A percentile compares a stretch with the other conserved stretches of the same genome.
These are phyloP conservation scores for Xerus rutilus DNA, from an alignment of 2,797 vertebrate species.

Conservation along the genomic window DNA sequence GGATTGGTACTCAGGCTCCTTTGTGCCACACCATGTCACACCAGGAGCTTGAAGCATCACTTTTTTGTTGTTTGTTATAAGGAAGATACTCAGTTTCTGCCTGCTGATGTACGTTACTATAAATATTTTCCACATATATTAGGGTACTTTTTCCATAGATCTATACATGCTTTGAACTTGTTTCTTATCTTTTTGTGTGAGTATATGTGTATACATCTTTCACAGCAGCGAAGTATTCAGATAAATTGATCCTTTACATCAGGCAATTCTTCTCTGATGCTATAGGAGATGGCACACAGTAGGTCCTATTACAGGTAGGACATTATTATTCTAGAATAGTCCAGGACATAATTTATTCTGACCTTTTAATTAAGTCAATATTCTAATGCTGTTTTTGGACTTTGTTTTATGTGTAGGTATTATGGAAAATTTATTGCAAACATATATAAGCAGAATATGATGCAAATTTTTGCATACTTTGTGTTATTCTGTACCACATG, in stretches of 20 bases:
- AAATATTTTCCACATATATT: not conserved
- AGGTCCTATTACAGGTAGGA: not conserved
- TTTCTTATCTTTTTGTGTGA: not conserved
- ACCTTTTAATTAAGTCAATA: slow-evolving; percentile 45
- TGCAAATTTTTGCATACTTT: not conserved
- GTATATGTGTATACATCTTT: not conserved
- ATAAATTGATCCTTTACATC: not conserved
- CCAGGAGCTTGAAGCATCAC: not conserved
- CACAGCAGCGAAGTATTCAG: not conserved
- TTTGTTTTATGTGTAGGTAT: not conserved
- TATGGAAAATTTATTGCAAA: not conserved
- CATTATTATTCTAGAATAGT: not conserved
- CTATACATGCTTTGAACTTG: not conserved
- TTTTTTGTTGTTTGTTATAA: not conserved
- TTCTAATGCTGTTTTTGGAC: not conserved
- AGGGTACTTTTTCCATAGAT: not conserved
- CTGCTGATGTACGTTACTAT: not conserved
- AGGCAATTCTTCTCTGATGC: not conserved
- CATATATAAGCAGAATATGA: not conserved
- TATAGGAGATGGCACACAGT: not conserved
- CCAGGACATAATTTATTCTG: not conserved
- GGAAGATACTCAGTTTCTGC: not conserved
- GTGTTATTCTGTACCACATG: not conserved
- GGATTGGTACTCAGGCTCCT: not conserved
- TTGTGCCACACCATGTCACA: not conserved